phyloP scores from a whole-genome alignment of 1,140 invertebrate genomes.

The Hesperophylax magnus region DNA sequence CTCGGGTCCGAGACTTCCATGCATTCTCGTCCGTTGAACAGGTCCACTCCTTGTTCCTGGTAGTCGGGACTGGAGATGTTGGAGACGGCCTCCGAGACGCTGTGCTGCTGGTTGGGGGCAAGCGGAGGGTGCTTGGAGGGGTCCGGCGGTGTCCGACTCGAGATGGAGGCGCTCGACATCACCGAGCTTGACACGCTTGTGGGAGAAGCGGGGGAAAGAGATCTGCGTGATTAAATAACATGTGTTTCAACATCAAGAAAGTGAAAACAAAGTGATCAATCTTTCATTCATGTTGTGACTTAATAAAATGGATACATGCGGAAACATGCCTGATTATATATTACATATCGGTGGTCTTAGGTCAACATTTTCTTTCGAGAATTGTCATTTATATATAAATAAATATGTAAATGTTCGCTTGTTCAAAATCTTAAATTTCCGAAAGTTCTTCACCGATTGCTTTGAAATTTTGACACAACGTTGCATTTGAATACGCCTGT shows the following conservation, averaged over 20 bases:
- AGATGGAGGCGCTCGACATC: constrained; percentile 73
- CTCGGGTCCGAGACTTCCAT: constrained; percentile 91
- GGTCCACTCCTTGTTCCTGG: constrained; percentile 77
- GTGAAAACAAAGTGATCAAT: constrained; percentile 3
- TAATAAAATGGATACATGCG: too few species aligned
- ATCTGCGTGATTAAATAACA: constrained; percentile 63
- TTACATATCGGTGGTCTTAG: too few species aligned
- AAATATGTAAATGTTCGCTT: too few species aligned
- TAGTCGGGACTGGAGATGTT: constrained; percentile 91
- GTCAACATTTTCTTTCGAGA: too few species aligned
- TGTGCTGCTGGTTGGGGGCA: constrained; percentile 59
- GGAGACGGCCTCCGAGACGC: constrained; percentile 85
- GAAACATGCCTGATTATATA: too few species aligned
- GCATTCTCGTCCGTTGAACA: constrained; percentile 78
- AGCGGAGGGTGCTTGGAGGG: constrained; percentile 23
- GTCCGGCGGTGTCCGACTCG: constrained; percentile 62
- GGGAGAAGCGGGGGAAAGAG: constrained; percentile 83
- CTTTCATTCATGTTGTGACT: too few species aligned
- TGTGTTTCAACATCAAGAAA: not conserved
- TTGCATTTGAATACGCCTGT: too few species aligned
- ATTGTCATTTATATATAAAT: too few species aligned
- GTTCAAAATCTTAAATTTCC: too few species aligned
- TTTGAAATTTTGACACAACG: too few species aligned
- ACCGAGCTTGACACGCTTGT: constrained; percentile 89
- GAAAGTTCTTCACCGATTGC: too few species aligned